Evolutionary conservation across 2,888 invertebrate species (phyloP).

Genomic region (Cybosia mesomella): DNA sequence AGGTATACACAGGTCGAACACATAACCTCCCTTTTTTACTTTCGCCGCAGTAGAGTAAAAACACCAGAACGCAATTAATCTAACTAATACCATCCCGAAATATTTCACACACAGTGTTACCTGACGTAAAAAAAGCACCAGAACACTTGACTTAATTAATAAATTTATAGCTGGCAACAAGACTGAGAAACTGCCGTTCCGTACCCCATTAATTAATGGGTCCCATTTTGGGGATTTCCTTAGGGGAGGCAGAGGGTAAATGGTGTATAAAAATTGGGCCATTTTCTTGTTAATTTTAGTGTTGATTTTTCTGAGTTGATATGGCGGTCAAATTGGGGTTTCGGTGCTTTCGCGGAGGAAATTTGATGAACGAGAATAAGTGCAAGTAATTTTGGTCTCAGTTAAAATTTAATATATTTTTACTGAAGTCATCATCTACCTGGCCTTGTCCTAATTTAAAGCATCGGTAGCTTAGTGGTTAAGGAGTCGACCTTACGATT

Average conservation of each 20-base stretch:
- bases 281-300: slow-evolving; percentile 47
- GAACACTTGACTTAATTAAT: slow-evolving; percentile 53
- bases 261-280: slow-evolving; percentile 49
- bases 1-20: neutral
- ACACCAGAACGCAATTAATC: slow-evolving; percentile 10
- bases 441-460: too few relatives aligned
- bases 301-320: slow-evolving; percentile 47
- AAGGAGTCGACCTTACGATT: too few relatives aligned
- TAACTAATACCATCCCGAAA: slow-evolving; percentile 23
- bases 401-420: neutral
- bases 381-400: neutral
- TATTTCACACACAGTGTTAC: slow-evolving; percentile 41
- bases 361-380: neutral
- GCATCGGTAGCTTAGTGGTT: too few relatives aligned
- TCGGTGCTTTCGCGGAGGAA: neutral
- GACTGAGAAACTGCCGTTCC: slow-evolving; percentile 51
- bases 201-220: slow-evolving; percentile 56
- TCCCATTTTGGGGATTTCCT: slow-evolving; percentile 53
- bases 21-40: neutral
- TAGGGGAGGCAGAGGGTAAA: slow-evolving; percentile 39
- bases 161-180: slow-evolving; percentile 51
- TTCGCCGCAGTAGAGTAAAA: neutral
- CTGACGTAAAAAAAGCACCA: slow-evolving; percentile 40
- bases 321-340: slow-evolving; percentile 24
- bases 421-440: too few relatives aligned